Evolutionary conservation across 2,888 invertebrate species (phyloP).

Genomic region (Sarcophaga subvicina): DNA sequence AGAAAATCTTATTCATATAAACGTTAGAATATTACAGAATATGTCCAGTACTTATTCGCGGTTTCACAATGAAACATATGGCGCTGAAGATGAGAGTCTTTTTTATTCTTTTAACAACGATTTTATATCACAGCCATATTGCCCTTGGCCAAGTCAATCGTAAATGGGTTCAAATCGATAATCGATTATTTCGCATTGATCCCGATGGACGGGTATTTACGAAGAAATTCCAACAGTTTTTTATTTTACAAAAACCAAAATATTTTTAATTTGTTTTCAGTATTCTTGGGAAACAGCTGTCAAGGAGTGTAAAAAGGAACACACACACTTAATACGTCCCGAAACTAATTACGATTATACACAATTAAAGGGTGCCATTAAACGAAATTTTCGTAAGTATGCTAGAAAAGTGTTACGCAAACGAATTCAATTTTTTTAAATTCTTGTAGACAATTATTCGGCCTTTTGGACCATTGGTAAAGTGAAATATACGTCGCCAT

Average conservation of each 20-base stretch:
- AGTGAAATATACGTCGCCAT: neutral
- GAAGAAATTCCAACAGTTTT: neutral
- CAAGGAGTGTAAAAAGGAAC: constrained; percentile 32
- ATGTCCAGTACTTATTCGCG: neutral
- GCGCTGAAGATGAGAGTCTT: neutral
- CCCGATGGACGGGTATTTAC: constrained; percentile 13
- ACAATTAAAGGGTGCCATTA: constrained; percentile 27
- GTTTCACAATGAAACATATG: constrained; percentile 27
- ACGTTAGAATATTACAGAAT: neutral
- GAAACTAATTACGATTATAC: constrained; percentile 33
- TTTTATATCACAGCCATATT: neutral
- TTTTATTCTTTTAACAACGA: neutral
- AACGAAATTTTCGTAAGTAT: constrained; percentile 52
- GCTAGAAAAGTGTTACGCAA: neutral
- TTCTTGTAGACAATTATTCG: constrained; percentile 36
- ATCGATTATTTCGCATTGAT: constrained; percentile 37
- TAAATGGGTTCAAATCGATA: constrained; percentile 38
- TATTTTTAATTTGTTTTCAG: neutral
- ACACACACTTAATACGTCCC: constrained; percentile 33
- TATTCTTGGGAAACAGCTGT: constrained; percentile 51
- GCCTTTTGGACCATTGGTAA: constrained; percentile 52
- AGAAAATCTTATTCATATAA: neutral
- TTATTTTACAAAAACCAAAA: neutral
- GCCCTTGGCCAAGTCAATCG: constrained; percentile 6
- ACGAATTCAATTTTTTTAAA: neutral